Evolutionary conservation across 2,797 vertebrate genomes (phyloP).

Genomic region (Molossus alvarezi): DNA sequence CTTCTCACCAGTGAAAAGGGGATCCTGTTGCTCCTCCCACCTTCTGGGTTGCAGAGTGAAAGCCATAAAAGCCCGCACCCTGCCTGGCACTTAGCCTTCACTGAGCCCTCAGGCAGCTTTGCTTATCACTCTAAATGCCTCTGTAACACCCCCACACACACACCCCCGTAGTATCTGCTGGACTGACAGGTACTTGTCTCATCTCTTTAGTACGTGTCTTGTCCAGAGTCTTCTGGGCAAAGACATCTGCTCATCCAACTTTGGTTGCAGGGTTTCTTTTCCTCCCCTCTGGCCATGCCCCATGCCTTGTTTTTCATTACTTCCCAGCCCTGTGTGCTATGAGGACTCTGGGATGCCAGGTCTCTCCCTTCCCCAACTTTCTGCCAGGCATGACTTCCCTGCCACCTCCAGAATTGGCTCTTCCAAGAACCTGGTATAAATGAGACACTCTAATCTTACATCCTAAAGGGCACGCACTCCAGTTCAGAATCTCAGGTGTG

Average conservation of each 20-base stretch:
- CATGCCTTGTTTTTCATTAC: neutral
- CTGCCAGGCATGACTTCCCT: constrained; percentile 1
- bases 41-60: neutral
- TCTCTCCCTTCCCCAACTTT: neutral
- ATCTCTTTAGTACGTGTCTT: neutral
- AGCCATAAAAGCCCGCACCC: neutral
- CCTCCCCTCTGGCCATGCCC: no score
- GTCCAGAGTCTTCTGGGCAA: neutral
- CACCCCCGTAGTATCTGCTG: neutral
- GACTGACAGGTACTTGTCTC: neutral
- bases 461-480: neutral
- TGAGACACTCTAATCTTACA: neutral
- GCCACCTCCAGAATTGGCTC: neutral
- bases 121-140: neutral
- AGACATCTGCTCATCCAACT: neutral
- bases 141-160: no score
- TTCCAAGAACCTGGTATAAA: neutral
- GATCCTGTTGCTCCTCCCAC: neutral
- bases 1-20: neutral
- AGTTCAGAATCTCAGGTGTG: neutral
- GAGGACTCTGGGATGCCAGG: neutral
- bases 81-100: constrained; percentile 5
- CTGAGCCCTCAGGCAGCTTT: neutral
- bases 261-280: neutral
- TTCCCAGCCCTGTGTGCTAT: neutral